Conservation (phyloP, 2,797 vertebrate genomes). For the Sebastiscus tertius region DNA sequence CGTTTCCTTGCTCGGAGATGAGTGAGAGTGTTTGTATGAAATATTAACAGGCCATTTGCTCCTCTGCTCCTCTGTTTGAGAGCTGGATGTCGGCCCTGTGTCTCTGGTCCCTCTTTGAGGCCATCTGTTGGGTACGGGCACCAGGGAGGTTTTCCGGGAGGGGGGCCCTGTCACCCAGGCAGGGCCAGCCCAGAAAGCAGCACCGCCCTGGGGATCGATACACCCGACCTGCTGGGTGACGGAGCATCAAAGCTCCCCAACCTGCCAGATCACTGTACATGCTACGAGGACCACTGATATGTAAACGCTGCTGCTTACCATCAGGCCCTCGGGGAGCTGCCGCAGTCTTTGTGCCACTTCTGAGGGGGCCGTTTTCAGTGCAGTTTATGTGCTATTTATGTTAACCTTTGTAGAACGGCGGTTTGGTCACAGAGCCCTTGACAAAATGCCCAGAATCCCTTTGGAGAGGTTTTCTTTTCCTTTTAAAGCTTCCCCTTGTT, state of each 20-base stretch:
- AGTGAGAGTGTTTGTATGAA: slow-evolving; percentile 81
- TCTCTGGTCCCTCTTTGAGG: slow-evolving; percentile 86
- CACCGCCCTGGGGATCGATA: slow-evolving; percentile 71
- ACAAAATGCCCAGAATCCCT: slow-evolving; percentile 70
- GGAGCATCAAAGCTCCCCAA: slow-evolving; percentile 77
- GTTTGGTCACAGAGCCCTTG: slow-evolving; percentile 67
- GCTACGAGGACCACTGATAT: slow-evolving; percentile 64
- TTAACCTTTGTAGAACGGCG: slow-evolving; percentile 67
- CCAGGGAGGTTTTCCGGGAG: slow-evolving; percentile 78
- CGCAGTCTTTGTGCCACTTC: slow-evolving; percentile 73
- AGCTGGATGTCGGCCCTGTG: slow-evolving; percentile 82
- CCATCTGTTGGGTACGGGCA: slow-evolving; percentile 87
- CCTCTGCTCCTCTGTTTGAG: slow-evolving; percentile 80
- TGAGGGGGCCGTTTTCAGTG: slow-evolving; percentile 59
- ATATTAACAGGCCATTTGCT: slow-evolving; percentile 85
- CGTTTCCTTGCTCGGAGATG: slow-evolving; percentile 71
- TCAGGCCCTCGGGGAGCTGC: slow-evolving; percentile 42
- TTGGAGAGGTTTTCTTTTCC: slow-evolving; percentile 52
- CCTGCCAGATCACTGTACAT: slow-evolving; percentile 79
- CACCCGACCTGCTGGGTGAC: slow-evolving; percentile 79
- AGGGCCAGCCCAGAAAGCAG: slow-evolving; percentile 76
- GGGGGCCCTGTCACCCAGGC: slow-evolving; percentile 75
- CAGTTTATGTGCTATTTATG: slow-evolving; percentile 75
- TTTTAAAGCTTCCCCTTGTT: slow-evolving; percentile 53
- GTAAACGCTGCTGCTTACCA: slow-evolving; percentile 72